These are phyloP conservation scores for Microctonus hyperodae DNA, from an alignment of 2,888 invertebrate species.

Conservation along the genomic window DNA sequence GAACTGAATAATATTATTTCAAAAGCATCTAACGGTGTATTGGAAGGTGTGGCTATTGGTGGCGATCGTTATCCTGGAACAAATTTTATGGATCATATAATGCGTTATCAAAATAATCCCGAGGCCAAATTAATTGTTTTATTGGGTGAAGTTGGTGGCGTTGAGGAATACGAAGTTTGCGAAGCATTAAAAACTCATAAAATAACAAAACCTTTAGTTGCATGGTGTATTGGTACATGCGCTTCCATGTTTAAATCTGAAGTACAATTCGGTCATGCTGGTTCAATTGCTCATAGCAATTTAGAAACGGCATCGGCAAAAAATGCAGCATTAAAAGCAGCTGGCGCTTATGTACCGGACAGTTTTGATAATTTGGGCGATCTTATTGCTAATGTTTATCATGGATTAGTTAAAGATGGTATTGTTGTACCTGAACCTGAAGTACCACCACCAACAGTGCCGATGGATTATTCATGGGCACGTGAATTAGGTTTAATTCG, in stretches of 20 bases:
- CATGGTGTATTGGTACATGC: conserved; percentile 98
- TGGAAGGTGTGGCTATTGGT: conserved; percentile 97
- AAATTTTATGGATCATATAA: conserved; percentile 96
- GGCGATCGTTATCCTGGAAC: conserved; percentile 98
- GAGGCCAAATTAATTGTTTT: conserved; percentile 94
- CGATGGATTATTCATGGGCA: conserved; percentile 99
- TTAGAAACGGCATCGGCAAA: conserved; percentile 93
- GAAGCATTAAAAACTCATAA: conserved; percentile 79
- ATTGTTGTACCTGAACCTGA: conserved; percentile 88
- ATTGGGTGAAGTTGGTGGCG: conserved; percentile 98
- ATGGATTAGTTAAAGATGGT: conserved; percentile 79
- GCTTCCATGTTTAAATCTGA: conserved; percentile 70
- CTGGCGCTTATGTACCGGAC: conserved; percentile 90
- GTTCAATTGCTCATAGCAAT: conserved; percentile 95
- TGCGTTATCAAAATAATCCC: conserved; percentile 82
- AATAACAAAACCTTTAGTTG: conserved; percentile 93
- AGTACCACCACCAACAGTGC: conserved; percentile 98
- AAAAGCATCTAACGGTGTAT: conserved; percentile 95
- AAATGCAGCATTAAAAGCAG: conserved; percentile 81
- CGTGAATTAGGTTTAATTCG: conserved; percentile 96
- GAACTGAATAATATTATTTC: conserved; percentile 98
- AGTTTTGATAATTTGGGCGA: conserved; percentile 93
- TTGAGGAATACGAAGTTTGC: conserved; percentile 97
- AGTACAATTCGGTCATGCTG: conserved; percentile 99
- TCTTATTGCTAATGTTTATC: conserved; percentile 77